Percentiles rank a stretch among this genome's conserved stretches.
phyloP scores from a whole-genome alignment of 1,140 invertebrate species.

The Nasonia giraulti region DNA sequence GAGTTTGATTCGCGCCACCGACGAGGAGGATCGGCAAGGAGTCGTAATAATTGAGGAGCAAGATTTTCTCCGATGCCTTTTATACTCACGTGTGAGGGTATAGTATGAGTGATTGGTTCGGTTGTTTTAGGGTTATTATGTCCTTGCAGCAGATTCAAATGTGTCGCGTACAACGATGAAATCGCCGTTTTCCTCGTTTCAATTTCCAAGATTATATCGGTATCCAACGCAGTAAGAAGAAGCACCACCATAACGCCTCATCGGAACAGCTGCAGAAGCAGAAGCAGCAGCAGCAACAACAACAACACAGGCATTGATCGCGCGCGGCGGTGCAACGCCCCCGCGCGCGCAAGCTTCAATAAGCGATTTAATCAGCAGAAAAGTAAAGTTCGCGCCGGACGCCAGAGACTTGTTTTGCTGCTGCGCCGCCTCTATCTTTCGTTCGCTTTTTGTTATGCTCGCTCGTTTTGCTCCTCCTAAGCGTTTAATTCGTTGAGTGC shows the following conservation, averaged over 20 bases:
- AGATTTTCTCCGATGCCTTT: not conserved
- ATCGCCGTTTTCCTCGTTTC: no score
- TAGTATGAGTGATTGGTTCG: not conserved
- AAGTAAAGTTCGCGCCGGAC: slow-evolving; percentile 45
- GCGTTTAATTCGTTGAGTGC: slow-evolving; percentile 40
- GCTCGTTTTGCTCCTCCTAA: not conserved
- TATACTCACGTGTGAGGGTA: no score
- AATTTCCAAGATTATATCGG: no score
- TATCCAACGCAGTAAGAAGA: not conserved
- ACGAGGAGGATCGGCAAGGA: not conserved
- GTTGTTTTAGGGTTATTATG: not conserved
- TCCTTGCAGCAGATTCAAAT: no score
- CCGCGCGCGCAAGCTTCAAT: slow-evolving; percentile 37
- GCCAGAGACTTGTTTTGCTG: slow-evolving; percentile 33
- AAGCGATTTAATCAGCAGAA: slow-evolving; percentile 52
- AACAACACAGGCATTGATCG: slow-evolving; percentile 33
- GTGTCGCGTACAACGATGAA: no score
- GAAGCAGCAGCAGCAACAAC: not conserved
- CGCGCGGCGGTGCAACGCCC: slow-evolving; percentile 31
- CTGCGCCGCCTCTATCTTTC: slow-evolving; percentile 3
- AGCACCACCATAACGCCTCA: no score
- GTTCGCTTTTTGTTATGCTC: not conserved
- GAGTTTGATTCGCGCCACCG: slow-evolving; percentile 51
- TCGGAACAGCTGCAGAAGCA: not conserved
- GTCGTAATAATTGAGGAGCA: not conserved